These are phyloP conservation scores for Erynnis tages DNA, from an alignment of 2,888 invertebrate genomes.

Conservation along the genomic window DNA sequence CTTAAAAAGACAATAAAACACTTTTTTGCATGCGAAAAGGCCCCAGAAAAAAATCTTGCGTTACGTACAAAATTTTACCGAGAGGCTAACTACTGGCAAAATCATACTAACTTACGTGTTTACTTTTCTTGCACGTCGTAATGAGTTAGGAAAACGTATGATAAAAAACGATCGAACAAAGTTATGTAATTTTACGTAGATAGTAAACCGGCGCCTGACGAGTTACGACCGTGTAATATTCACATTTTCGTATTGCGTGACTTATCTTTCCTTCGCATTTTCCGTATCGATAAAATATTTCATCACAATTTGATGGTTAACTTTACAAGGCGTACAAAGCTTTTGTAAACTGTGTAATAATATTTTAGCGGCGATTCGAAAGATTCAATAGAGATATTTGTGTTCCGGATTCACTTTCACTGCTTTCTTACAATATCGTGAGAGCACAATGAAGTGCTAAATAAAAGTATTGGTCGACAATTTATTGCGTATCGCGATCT, in stretches of 20 bases:
- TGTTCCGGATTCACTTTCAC: slow-evolving; percentile 34
- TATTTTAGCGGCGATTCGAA: not conserved
- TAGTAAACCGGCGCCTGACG: slow-evolving; percentile 1
- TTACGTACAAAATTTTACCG: not conserved
- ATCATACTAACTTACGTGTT: slow-evolving; percentile 12
- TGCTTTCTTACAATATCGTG: slow-evolving; percentile 17
- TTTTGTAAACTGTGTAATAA: slow-evolving; percentile 10
- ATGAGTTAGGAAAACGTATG: slow-evolving; percentile 23
- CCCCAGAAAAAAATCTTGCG: not conserved
- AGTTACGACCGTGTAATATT: slow-evolving; percentile 19
- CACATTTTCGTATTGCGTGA: slow-evolving; percentile 26
- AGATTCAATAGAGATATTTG: slow-evolving; percentile 14
- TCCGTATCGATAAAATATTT: slow-evolving; percentile 25
- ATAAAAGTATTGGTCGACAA: slow-evolving; percentile 1
- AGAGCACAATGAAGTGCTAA: slow-evolving; percentile 12
- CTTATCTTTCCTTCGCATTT: slow-evolving; percentile 25
- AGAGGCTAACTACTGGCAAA: not conserved
- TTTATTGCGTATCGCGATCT: not conserved
- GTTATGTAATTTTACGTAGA: slow-evolving; percentile 21
- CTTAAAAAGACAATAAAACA: no score
- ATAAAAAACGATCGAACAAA: slow-evolving; percentile 10
- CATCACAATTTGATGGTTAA: slow-evolving; percentile 25
- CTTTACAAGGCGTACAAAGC: slow-evolving; percentile 1
- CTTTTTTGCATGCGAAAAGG: no score
- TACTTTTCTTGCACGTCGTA: slow-evolving; percentile 9